phyloP scores from a whole-genome alignment of 2,888 invertebrate genomes.

The Diaperis boleti region DNA sequence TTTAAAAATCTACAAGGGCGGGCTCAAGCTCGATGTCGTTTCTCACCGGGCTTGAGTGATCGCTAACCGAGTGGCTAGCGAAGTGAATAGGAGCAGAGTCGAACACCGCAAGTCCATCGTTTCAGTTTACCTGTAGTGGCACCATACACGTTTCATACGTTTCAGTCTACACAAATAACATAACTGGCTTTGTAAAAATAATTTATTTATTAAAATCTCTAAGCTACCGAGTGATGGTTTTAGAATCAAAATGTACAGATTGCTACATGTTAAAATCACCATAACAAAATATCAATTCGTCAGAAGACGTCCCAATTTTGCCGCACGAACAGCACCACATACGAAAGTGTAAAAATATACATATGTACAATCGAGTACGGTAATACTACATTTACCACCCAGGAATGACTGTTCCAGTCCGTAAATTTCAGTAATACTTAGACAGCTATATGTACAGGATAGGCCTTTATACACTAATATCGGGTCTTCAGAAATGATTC shows the following conservation, averaged over 20 bases:
- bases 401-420: conserved; percentile 45
- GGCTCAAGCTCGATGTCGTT: no score
- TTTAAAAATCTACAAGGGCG: no score
- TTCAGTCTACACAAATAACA: background rate
- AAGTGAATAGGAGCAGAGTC: no score
- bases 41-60: no score
- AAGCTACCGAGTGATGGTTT: conserved; percentile 20
- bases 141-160: no score
- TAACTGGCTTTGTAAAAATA: conserved; percentile 22
- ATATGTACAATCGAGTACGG: conserved; percentile 32
- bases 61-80: no score
- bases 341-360: conserved; percentile 27
- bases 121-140: no score
- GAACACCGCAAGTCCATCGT: no score
- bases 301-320: conserved; percentile 3
- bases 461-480: conserved; percentile 8
- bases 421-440: conserved; percentile 44
- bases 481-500: no score
- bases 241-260: conserved; percentile 24
- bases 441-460: conserved; percentile 34
- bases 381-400: conserved; percentile 17
- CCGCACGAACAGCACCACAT: conserved; percentile 15
- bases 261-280: background rate
- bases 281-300: conserved; percentile 17
- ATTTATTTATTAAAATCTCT: conserved; percentile 28